Conservation (phyloP, 2,113 vertebrate genomes). For the Chlorodrepanis virens region DNA sequence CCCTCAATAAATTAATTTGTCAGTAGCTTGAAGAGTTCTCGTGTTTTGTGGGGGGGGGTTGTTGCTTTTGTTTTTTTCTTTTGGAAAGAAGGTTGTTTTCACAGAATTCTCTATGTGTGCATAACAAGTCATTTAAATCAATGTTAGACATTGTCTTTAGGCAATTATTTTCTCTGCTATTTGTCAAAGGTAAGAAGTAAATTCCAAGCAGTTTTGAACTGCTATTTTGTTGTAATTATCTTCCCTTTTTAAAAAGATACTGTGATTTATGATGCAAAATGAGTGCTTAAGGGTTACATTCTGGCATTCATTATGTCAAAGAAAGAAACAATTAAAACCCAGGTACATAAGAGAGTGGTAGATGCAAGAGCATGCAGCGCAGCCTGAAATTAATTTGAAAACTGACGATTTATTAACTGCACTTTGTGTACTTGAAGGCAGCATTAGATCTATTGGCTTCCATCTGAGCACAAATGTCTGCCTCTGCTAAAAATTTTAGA, state of each 20-base stretch:
- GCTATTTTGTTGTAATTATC: conserved; percentile 70
- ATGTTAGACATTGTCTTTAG: conserved; percentile 65
- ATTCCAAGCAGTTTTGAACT: conserved; percentile 66
- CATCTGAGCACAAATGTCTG: neutral
- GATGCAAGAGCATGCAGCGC: neutral
- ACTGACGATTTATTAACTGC: conserved; percentile 9
- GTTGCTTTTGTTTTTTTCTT: neutral
- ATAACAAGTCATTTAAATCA: conserved; percentile 72
- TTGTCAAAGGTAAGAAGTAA: conserved; percentile 67
- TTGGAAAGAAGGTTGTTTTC: conserved; percentile 32
- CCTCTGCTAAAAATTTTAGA: conserved; percentile 24
- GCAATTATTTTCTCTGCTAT: conserved; percentile 65
- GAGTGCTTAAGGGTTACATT: conserved; percentile 57
- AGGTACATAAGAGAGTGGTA: neutral
- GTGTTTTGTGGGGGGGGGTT: rapidly evolving
- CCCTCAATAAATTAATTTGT: conserved; percentile 64
- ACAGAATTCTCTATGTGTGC: neutral
- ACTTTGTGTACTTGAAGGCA: neutral
- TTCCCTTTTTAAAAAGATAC: conserved; percentile 61
- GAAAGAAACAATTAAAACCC: conserved; percentile 65
- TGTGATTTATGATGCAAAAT: conserved; percentile 69
- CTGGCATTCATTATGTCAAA: conserved; percentile 53
- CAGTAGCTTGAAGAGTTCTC: neutral
- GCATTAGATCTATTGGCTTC: neutral
- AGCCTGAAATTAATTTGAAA: conserved; percentile 53